Base-by-base conservation (phyloP, 2,888 invertebrate genomes). In the Stramonita haemastoma region DNA sequence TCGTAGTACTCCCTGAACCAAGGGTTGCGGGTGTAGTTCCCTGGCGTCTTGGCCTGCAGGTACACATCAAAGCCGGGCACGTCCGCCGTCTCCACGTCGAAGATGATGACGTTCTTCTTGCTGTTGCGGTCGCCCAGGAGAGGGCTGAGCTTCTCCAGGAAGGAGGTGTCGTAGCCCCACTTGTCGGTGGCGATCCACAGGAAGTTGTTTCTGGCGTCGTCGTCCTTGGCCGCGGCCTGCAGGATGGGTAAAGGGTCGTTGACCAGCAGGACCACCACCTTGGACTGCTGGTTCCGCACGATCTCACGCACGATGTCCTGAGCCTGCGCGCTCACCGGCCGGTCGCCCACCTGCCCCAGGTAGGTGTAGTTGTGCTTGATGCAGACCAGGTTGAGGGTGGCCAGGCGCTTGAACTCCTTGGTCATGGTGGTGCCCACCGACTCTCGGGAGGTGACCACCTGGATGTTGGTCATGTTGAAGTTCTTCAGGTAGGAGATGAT, bases 1-100 rank as follows among this genome's bases (percentile, higher is more conserved):
- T 96, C 94, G 94, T 96, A 96, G 91, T 95, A 96, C n/a, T 96
- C 96, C n/a, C 93, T 91, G 92, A 96, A 96, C 96, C 96, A 96
- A 2, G 96, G 96, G 90, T 96, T 96, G 22, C 92, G 90, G 0
- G 90, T 90, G 90, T 96, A 94, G 56, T 91, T 94, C 29, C 90
- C 90, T n/a, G 95, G 94, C 0, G 90, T 94, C 87, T 94, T 95
- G 26, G 90, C 89, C 87, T 94, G 94, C n/a, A 95, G 92, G 90
- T 95, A 95, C 19, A 86, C 36, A 89, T 95, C 95, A 85, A 95
- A 94, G 1, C 92, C 92, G 15, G 94, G 93, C 13, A 95, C 90
- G 91, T 95, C 95, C 5, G 95, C 95, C 0, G 95, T 95, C 90
- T 95, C 95, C 0, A 95, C 92, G 79, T 94, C 95, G 87, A 95